Conservation (phyloP, 2,888 invertebrate genomes). For the Hoplodrina blanda region DNA sequence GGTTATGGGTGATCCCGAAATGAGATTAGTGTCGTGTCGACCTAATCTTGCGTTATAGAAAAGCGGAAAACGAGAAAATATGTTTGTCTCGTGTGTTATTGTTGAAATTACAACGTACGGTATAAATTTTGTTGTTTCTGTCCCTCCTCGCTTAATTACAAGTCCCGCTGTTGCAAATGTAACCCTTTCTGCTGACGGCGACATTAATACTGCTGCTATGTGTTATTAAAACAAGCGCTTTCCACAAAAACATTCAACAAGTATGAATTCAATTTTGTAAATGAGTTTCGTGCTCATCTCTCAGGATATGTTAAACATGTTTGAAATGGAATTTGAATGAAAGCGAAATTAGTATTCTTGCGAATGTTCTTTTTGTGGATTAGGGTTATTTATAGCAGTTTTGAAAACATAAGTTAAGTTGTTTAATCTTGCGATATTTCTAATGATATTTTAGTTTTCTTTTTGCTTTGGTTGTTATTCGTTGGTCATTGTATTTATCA, state of each 20-base stretch:
- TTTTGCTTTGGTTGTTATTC: no score
- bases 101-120: slow-evolving; percentile 61
- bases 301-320: slow-evolving; percentile 32
- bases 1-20: slow-evolving; percentile 32
- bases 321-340: slow-evolving; percentile 32
- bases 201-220: slow-evolving; percentile 45
- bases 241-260: slow-evolving; percentile 54
- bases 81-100: slow-evolving; percentile 48
- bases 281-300: slow-evolving; percentile 33
- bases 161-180: slow-evolving; percentile 65
- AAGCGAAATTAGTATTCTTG: slow-evolving; percentile 4
- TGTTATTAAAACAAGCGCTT: slow-evolving; percentile 51
- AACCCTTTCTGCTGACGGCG: slow-evolving; percentile 54
- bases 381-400: not conserved
- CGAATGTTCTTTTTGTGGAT: slow-evolving; percentile 14
- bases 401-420: no score
- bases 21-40: slow-evolving; percentile 19
- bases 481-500: no score
- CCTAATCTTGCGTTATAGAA: slow-evolving; percentile 27
- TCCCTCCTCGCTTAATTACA: slow-evolving; percentile 68
- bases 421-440: no score
- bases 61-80: slow-evolving; percentile 33
- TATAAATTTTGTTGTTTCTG: slow-evolving; percentile 61
- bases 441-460: no score
- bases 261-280: slow-evolving; percentile 47